phyloP scores from a whole-genome alignment of 2,113 vertebrate species.

The Pseudonaja textilis region DNA sequence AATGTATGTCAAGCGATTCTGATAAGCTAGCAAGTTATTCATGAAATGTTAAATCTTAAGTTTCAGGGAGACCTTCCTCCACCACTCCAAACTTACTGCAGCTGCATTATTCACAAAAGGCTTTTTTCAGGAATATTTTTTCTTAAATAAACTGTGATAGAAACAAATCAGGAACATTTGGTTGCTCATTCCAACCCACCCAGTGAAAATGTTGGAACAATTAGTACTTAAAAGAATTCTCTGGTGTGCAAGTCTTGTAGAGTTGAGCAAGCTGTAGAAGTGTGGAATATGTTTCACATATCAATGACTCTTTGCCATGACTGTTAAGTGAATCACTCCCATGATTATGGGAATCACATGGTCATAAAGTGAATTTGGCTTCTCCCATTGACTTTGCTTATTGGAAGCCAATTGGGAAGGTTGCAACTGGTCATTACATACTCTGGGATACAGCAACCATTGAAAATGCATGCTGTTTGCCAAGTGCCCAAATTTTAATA shows the following conservation, averaged over 20 bases:
- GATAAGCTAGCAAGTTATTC: not conserved
- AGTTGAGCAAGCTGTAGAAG: not conserved
- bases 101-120: not conserved
- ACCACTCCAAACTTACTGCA: no score
- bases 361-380: no score
- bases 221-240: not conserved
- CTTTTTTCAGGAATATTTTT: not conserved
- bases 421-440: no score
- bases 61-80: not conserved
- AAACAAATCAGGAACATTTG: not conserved
- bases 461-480: no score
- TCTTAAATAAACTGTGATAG: not conserved
- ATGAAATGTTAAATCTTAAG: not conserved
- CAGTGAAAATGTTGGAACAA: not conserved
- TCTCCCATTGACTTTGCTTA: no score
- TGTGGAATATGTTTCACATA: not conserved
- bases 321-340: no score
- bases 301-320: not conserved
- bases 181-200: not conserved
- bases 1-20: not conserved
- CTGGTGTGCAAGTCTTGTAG: not conserved
- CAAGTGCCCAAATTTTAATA: no score
- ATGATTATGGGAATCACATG: no score
- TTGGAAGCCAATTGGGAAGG: no score
- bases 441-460: no score